A percentile compares a stretch with the other conserved stretches of the same genome.
These are phyloP conservation scores for Luperina testacea DNA, from an alignment of 2,888 invertebrate species.

Conservation along the genomic window DNA sequence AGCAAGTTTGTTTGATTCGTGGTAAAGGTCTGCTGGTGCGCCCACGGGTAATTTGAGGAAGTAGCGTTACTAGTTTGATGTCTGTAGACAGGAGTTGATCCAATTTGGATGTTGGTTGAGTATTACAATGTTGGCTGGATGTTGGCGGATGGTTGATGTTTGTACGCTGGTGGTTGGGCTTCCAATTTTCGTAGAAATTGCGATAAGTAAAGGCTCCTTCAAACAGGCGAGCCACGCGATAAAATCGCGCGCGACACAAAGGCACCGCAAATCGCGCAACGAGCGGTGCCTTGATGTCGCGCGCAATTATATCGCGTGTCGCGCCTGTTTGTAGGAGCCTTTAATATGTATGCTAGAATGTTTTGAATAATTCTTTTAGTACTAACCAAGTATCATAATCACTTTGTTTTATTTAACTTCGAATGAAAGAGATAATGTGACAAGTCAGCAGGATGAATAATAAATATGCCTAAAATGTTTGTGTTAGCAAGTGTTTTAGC, in stretches of 20 bases:
- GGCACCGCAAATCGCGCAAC: too few relatives aligned
- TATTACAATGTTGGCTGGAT: slow-evolving; percentile 34
- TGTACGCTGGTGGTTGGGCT: not conserved
- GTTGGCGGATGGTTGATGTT: slow-evolving; percentile 8
- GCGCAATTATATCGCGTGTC: too few relatives aligned
- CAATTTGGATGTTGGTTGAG: slow-evolving; percentile 34
- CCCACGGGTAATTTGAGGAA: slow-evolving; percentile 53
- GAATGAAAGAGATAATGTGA: not conserved
- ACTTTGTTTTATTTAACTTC: not conserved
- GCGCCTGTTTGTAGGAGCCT: too few relatives aligned
- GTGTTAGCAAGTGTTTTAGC: slow-evolving; percentile 20
- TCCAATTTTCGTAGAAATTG: not conserved
- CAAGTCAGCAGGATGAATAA: too few relatives aligned
- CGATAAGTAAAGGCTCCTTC: too few relatives aligned
- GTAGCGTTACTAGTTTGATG: slow-evolving; percentile 7
- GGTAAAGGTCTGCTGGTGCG: slow-evolving; percentile 64
- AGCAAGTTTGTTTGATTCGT: slow-evolving; percentile 70
- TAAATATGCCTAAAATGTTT: not conserved
- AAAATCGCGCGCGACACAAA: too few relatives aligned
- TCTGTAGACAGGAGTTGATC: slow-evolving; percentile 23
- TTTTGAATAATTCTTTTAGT: not conserved
- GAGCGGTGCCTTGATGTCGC: too few relatives aligned
- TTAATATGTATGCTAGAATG: too few relatives aligned
- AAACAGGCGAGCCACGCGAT: too few relatives aligned
- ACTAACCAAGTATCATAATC: not conserved